A percentile compares a stretch with the other conserved stretches of the same genome.
Conservation (phyloP, 2,113 vertebrate species). For the Protobothrops flavoviridis region DNA sequence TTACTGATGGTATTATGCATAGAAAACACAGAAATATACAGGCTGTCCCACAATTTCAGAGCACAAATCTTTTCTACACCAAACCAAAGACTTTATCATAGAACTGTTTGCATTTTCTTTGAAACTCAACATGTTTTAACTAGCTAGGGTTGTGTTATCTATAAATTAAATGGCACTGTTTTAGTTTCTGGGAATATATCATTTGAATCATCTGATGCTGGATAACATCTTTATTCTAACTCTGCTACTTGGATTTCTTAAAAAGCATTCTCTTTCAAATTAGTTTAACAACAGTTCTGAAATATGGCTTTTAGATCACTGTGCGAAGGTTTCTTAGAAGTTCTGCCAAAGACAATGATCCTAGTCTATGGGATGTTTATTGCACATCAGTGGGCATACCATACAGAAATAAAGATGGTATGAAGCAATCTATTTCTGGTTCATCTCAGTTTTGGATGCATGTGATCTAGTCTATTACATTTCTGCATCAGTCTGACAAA, state of each 20-base stretch:
- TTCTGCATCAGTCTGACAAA: neutral
- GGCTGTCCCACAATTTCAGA: neutral
- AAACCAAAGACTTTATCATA: conserved; percentile 19
- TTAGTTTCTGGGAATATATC: neutral
- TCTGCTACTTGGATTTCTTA: neutral
- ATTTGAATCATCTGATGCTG: neutral
- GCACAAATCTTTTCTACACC: neutral
- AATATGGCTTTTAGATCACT: neutral
- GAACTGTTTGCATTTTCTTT: conserved; percentile 23
- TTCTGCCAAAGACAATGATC: neutral
- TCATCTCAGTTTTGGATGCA: neutral
- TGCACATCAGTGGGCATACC: neutral
- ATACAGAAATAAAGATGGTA: neutral
- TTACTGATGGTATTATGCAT: conserved; percentile 40
- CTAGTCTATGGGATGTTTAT: neutral
- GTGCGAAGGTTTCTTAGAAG: neutral
- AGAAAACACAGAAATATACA: conserved; percentile 33
- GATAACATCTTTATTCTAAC: neutral
- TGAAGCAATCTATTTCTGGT: neutral
- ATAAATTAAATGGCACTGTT: neutral
- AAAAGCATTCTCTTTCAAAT: neutral
- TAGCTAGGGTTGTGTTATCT: conserved; percentile 31
- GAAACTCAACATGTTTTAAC: conserved; percentile 18
- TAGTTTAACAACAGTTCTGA: neutral
- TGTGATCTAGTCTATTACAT: neutral